Percentiles rank a stretch among this genome's conserved stretches.
These are phyloP conservation scores for Oryzias sinensis DNA, from an alignment of 2,797 vertebrate species.

Conservation along the genomic window DNA sequence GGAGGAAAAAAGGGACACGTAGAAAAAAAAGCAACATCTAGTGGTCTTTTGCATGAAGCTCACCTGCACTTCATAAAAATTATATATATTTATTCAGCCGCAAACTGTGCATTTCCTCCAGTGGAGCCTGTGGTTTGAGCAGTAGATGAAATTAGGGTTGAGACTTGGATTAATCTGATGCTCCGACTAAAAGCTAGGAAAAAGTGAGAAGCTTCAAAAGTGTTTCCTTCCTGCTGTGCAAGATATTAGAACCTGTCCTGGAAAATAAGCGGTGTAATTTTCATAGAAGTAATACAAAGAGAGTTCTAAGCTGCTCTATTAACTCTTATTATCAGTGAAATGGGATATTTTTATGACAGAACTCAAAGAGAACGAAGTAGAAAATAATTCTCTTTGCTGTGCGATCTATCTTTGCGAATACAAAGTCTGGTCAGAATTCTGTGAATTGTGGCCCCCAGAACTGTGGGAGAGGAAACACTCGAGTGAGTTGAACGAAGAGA, in stretches of 20 bases:
- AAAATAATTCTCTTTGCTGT: slow-evolving; percentile 53
- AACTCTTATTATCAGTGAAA: slow-evolving; percentile 42
- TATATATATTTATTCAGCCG: slow-evolving; percentile 46
- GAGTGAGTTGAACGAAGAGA: slow-evolving; percentile 16
- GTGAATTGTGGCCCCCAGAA: slow-evolving; percentile 42
- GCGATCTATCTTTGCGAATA: slow-evolving; percentile 39
- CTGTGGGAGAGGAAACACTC: slow-evolving; percentile 33
- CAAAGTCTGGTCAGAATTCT: slow-evolving; percentile 52
- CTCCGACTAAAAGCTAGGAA: no score
- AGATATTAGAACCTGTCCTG: slow-evolving; percentile 20
- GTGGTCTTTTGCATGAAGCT: slow-evolving; percentile 1
- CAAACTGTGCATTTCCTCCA: slow-evolving; percentile 32
- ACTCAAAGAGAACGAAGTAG: slow-evolving; percentile 54
- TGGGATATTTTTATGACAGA: slow-evolving; percentile 63
- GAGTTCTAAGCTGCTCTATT: slow-evolving; percentile 29
- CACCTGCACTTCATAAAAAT: slow-evolving; percentile 10
- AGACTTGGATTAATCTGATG: slow-evolving; percentile 4
- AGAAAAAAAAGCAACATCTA: background rate
- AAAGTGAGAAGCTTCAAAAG: slow-evolving; percentile 8
- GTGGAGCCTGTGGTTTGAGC: slow-evolving; percentile 46
- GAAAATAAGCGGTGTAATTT: slow-evolving; percentile 20
- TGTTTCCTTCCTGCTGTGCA: slow-evolving; percentile 34
- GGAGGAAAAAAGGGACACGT: background rate
- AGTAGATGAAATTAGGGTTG: slow-evolving; percentile 7
- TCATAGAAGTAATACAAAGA: slow-evolving; percentile 8